Evolutionary conservation across 2,113 vertebrate genomes (phyloP).

Genomic region (Cryptoleucopteryx plumbea): DNA sequence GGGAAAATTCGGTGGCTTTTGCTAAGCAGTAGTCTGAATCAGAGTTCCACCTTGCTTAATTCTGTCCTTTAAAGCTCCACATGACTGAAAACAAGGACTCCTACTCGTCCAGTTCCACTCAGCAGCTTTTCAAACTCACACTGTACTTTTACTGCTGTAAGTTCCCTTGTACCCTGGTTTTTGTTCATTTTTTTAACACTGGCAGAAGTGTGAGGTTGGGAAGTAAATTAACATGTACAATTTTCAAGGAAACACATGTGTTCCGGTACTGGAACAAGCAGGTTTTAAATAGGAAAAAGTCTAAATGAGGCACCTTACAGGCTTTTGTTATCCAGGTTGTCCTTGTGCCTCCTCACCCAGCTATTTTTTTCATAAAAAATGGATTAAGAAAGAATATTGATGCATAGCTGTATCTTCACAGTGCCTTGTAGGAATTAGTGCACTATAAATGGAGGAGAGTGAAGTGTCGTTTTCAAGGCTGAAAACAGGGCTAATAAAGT

Average conservation of each 20-base stretch:
- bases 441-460: not conserved
- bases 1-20: not conserved
- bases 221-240: not conserved
- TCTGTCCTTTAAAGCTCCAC: not conserved
- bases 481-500: not conserved
- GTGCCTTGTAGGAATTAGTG: not conserved
- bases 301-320: not conserved
- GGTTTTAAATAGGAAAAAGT: not conserved
- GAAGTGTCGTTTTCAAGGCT: not conserved
- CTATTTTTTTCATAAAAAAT: not conserved
- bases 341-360: not conserved
- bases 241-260: not conserved
- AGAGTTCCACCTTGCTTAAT: not conserved
- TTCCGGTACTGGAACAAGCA: not conserved
- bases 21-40: not conserved
- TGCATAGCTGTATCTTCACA: not conserved
- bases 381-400: not conserved
- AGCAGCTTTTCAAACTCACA: not conserved
- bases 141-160: fast-evolving
- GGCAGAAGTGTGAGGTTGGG: not conserved
- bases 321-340: not conserved
- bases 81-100: not conserved
- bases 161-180: not conserved
- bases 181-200: not conserved
- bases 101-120: not conserved